Base-by-base conservation (phyloP, 2,888 invertebrate genomes). In the Caenorhabditis angaria region DNA sequence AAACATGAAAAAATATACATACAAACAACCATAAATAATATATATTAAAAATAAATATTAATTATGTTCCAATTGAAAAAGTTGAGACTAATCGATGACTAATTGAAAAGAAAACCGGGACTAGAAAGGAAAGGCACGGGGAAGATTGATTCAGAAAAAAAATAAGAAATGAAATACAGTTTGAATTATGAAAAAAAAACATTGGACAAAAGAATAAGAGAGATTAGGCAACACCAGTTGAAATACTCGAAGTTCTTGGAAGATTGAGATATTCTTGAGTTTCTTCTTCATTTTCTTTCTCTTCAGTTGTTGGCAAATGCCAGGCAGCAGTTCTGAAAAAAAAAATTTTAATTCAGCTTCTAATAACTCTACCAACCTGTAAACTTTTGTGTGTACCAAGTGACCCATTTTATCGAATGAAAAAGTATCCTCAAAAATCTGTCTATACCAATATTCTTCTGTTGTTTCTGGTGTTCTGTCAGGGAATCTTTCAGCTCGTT, bases 341-440 rank as follows among this genome's bases (percentile, higher is more conserved):
- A 29, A 28, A 51, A 51, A 51, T 10, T 35, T 35, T 35, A 55
- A 18, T 56, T 32, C 14, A 20, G 28, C 24, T 20, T 14, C 27
- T n/a, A 32, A 28, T 3, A 29, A 25, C 10, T 8, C 6, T 20
- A 18, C 71, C 5, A 14, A 84, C 86, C 85, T 81, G 70, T 86
- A 86, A 27, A 86, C 83, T 61, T 86, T 85, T n/a, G 85, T 86
- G 69, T 86, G 86, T 20, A 86, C 80, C 53, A 84, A 76, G 27
- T 76, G 80, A 22, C 76, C 80, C 67, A 87, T 77, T 70, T 86
- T 87, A n/a, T 77, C 70, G 47, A 74, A 69, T 41, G 69, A 64
- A 66, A 80, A 86, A 63, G 76, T 80, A 47, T 82, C 70, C 65
- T 86, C 86, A 66, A 87, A 86, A 50, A 86, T 70, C 47, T 77